Base-by-base conservation (phyloP, 2,797 vertebrate genomes). In the Pangasius macronema region DNA sequence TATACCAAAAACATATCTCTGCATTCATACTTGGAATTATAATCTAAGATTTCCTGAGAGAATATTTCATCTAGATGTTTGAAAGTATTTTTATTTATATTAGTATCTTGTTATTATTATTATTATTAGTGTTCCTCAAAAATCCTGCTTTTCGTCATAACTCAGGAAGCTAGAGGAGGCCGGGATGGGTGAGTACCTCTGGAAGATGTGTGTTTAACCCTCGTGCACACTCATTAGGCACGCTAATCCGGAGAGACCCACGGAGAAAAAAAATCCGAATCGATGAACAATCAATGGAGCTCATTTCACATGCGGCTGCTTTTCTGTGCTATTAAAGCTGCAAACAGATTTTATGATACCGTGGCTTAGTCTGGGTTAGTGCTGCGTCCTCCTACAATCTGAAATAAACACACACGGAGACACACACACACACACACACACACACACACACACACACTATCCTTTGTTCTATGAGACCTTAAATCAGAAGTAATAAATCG, bases 261-360 rank as follows among this genome's bases (percentile, higher is more conserved):
- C 59, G 36, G 83, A 67, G 76, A 49, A 86, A 55, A 87, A 88
- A 91, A 91, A 93, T 82, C 87, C 85, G 91, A 94, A 95, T 95
- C 94, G 93, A 93, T 94, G 91, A 82, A 89, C 90, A 94, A 95
- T 95, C 93, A 93, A 91, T 92, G 89, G 36, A 72, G 82, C 76
- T 88, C 91, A 93, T 92, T 77, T 82, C 82, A 89, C 90, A 88
- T 87, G 70, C 30, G 86, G 72, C 88, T 87, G 75, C 89, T 24
- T 86, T 85, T 86, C 79, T 79, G 63, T 80, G 82, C 33, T 39
- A 67, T 55, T 68, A 36, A 24, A 53, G 42, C 61, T 68, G 65
- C 65, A 14, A 11, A 51, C 42, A 2, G 16, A 33, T 4, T 81
- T 59, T 24, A 59, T 42, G 55, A 81, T 61, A 61, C 79, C 61